phyloP scores from a whole-genome alignment of 92 coral and sea anemone genomes.

The Epizoanthus ramosus region DNA sequence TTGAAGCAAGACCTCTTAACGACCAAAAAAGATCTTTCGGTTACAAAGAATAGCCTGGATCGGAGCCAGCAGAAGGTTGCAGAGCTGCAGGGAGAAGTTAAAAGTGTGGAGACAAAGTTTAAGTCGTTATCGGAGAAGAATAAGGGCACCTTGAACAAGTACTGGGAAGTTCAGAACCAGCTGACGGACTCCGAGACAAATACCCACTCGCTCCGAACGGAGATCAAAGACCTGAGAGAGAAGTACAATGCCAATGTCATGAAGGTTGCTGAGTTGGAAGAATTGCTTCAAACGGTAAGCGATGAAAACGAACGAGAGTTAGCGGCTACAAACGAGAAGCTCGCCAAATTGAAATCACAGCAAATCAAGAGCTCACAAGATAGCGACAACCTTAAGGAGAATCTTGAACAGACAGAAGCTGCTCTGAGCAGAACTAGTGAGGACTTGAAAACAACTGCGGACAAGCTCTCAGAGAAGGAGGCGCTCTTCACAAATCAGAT shows the following conservation, averaged over 20 bases:
- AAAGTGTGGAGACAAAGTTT: constrained; percentile 62
- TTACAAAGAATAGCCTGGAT: constrained; percentile 65
- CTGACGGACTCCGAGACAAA: constrained; percentile 68
- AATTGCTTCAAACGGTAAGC: constrained; percentile 57
- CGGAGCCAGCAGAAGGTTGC: constrained; percentile 71
- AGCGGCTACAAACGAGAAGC: constrained; percentile 64
- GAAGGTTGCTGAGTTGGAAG: constrained; percentile 70
- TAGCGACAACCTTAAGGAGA: constrained; percentile 47
- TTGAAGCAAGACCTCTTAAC: constrained; percentile 69
- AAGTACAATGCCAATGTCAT: constrained; percentile 43
- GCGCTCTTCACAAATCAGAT: constrained; percentile 42
- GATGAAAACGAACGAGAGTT: constrained; percentile 77
- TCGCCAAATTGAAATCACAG: constrained; percentile 56
- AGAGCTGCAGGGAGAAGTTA: constrained; percentile 68
- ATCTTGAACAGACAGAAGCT: constrained; percentile 57
- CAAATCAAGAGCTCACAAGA: constrained; percentile 52
- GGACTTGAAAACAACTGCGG: constrained; percentile 59
- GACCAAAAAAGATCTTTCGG: constrained; percentile 73
- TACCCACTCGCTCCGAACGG: constrained; percentile 63
- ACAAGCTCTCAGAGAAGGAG: constrained; percentile 62
- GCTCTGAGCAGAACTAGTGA: constrained; percentile 53
- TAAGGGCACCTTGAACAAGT: constrained; percentile 69
- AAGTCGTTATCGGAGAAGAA: constrained; percentile 69
- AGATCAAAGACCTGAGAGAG: constrained; percentile 60
- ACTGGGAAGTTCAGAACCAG: constrained; percentile 75